A percentile compares a stretch with the other conserved stretches of the same genome.
Evolutionary conservation across 2,113 vertebrate genomes (phyloP).

Genomic region (Eubucco bourcierii): DNA sequence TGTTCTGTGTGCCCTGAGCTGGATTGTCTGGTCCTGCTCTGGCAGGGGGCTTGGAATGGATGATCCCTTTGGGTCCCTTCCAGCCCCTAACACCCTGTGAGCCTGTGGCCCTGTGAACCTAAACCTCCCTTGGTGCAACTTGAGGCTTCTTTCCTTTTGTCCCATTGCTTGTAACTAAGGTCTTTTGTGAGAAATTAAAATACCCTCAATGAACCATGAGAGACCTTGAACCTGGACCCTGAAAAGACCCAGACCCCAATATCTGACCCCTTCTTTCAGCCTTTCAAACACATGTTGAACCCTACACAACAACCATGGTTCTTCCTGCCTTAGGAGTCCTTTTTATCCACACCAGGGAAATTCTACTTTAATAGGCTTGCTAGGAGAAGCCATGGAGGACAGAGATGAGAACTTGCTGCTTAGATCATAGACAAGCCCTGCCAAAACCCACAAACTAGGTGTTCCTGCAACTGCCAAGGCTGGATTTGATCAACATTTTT

Average conservation of each 20-base stretch:
- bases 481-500: background rate
- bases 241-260: background rate
- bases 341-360: background rate
- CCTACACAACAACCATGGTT: rapidly evolving
- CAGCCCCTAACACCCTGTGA: too few species aligned
- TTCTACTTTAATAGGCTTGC: background rate
- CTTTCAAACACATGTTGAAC: background rate
- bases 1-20: too few species aligned
- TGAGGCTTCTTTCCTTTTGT: too few species aligned
- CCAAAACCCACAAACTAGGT: background rate
- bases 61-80: too few species aligned
- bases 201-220: background rate
- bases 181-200: background rate
- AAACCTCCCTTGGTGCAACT: too few species aligned
- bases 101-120: too few species aligned
- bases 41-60: too few species aligned
- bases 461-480: background rate
- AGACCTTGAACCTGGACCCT: too few species aligned
- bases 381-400: background rate
- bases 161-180: too few species aligned
- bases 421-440: background rate
- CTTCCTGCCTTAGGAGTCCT: background rate
- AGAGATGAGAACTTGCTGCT: background rate
- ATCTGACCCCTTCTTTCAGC: background rate
- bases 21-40: too few species aligned